A percentile compares a stretch with the other conserved stretches of the same genome.
Conservation (phyloP, 2,797 vertebrate genomes). For the Pachyuromys duprasi region DNA sequence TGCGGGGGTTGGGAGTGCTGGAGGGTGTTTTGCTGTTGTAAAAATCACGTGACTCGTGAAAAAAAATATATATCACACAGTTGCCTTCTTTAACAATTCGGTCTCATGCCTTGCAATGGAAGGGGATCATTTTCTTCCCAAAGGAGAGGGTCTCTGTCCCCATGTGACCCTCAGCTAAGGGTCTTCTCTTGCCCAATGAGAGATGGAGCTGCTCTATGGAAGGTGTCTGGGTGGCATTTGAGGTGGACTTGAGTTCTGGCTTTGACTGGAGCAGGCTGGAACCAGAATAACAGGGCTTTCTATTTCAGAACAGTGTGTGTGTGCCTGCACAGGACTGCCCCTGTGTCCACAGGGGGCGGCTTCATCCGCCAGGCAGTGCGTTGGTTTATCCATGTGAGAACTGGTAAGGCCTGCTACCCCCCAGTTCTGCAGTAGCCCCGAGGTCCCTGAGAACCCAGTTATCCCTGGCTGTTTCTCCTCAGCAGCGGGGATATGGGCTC, state of each 20-base stretch:
- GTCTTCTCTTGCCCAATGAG: accelerated
- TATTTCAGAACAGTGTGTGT: constrained; percentile 88
- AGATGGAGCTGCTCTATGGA: neutral
- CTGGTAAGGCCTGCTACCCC: constrained; percentile 86
- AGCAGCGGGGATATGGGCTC: neutral
- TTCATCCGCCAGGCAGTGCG: constrained; percentile 85
- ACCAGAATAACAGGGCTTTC: neutral
- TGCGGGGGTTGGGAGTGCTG: neutral
- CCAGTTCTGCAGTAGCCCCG: neutral
- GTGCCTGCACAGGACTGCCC: constrained; percentile 88
- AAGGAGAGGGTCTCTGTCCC: neutral
- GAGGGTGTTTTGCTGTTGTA: neutral
- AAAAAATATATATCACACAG: neutral
- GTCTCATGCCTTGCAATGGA: neutral
- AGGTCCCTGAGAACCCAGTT: neutral
- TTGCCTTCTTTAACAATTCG: neutral
- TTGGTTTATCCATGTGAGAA: constrained; percentile 90
- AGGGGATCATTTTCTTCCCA: neutral
- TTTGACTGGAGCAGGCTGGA: neutral
- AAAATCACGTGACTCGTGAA: accelerated
- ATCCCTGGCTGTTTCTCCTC: neutral
- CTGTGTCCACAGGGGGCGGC: constrained; percentile 87
- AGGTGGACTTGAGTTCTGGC: neutral
- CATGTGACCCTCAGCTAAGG: too few species aligned
- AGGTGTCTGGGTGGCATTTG: neutral